Conservation (phyloP, 1,140 invertebrate species). For the Pissodes strobi region DNA sequence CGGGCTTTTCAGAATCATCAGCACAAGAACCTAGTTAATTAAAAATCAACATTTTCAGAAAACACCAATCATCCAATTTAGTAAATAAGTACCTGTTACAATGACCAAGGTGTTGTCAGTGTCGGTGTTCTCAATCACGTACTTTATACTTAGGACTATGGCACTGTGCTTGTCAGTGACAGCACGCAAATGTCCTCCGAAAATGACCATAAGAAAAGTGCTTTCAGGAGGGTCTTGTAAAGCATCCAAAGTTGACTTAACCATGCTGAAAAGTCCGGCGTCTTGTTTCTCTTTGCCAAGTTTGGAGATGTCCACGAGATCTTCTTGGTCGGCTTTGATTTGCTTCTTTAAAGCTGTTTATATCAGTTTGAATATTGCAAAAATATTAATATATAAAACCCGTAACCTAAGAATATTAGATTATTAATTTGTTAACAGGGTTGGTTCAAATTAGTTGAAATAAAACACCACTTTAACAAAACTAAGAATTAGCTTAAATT, state of each 20-base stretch:
- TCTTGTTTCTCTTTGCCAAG: constrained; percentile 29
- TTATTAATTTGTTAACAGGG: too few relatives aligned
- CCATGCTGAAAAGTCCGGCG: constrained; percentile 35
- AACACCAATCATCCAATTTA: too few relatives aligned
- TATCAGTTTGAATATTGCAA: background rate
- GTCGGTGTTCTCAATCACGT: constrained; percentile 40
- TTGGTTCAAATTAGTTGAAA: too few relatives aligned
- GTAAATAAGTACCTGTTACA: constrained; percentile 33
- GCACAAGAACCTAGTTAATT: constrained; percentile 4
- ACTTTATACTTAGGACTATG: constrained; percentile 44
- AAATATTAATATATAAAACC: too few relatives aligned
- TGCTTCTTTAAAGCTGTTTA: constrained; percentile 4
- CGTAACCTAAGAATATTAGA: too few relatives aligned
- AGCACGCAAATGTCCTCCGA: constrained; percentile 41
- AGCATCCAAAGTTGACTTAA: constrained; percentile 33
- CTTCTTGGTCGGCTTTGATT: constrained; percentile 23
- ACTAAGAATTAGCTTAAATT: too few relatives aligned
- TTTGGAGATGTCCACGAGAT: constrained; percentile 11
- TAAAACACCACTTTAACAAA: too few relatives aligned
- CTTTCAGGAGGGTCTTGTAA: constrained; percentile 26
- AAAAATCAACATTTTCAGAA: background rate
- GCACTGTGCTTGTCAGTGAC: constrained; percentile 32
- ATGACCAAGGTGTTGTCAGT: constrained; percentile 38
- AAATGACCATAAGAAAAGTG: constrained; percentile 40
- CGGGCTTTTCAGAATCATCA: background rate